phyloP scores from a whole-genome alignment of 2,888 invertebrate genomes.

The Temnothorax unifasciatus region DNA sequence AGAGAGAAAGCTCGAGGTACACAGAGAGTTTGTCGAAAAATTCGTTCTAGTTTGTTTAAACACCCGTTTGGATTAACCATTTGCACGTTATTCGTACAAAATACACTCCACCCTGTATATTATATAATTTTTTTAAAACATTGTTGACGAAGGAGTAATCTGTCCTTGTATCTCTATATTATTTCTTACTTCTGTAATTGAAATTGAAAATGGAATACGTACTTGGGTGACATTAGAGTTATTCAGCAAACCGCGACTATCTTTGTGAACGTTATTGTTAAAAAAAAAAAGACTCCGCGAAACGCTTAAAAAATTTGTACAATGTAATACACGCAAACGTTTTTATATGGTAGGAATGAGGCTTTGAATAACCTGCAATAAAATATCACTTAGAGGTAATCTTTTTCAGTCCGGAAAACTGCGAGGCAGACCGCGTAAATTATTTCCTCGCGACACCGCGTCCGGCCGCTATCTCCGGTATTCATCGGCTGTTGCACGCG shows the following conservation, averaged over 20 bases:
- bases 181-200: background rate
- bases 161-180: background rate
- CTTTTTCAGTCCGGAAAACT: background rate
- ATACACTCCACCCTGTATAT: background rate
- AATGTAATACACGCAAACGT: background rate
- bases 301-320: background rate
- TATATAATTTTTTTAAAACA: constrained; percentile 10
- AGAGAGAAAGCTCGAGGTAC: too few relatives aligned
- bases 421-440: background rate
- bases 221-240: background rate
- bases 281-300: background rate
- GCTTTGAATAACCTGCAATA: background rate
- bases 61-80: background rate
- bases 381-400: constrained; percentile 12
- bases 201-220: background rate
- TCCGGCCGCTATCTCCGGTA: constrained; percentile 8
- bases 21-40: background rate
- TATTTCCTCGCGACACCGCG: constrained; percentile 2
- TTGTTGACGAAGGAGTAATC: background rate
- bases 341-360: background rate
- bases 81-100: background rate
- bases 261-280: background rate
- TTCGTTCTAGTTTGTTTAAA: background rate
- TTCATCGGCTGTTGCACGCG: constrained; percentile 28
- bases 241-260: background rate